Evolutionary conservation across 23 tunicate species (phyloP), one percentile per base, ranked within the genome.

Genomic region (Halocynthia aurantium): DNA sequence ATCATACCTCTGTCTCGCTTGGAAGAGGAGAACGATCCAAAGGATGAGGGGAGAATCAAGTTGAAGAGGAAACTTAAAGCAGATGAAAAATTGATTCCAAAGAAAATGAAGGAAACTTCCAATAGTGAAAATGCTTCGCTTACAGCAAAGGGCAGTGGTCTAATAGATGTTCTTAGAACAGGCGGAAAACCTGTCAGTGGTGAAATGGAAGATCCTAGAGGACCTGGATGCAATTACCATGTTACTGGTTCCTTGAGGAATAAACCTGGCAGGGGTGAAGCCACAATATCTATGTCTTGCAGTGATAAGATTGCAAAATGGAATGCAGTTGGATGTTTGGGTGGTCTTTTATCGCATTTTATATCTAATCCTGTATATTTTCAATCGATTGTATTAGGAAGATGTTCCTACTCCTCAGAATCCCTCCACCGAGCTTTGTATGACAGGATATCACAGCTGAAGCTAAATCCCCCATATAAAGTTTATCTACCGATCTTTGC

Each of bases 211-310:
- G 97, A 91, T 72, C 56, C 69, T 44, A 73, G 58, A 31, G 21
- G 52, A 50, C 11, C 58, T 8, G 89, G 89, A 6, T 7, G 64
- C 10, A 40, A 52, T 63, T 91, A 81, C 54, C 97, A 91, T 63
- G 67, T 66, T 8, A 50, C 78, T 13, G 85, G 88, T 6, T 50
- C 55, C 0, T 77, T 91, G 52, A 52, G 97, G 8, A 85, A 80
- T 15, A 91, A 91, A 72, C 97, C 97, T 31, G 97, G 97, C 6
- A 77, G 97, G 0, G 97, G 97, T 8, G 81, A 72, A 8, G 62
- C 78, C 18, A 91, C 97, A 6, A 62, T 55, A n/a, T 91, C 97
- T 6, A 91, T 91, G 97, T 84, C 90, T 10, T 91, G 97, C 78
- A 91, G 97, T 56, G 97, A 91, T 60, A 91, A 91, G 64, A 77